These are phyloP conservation scores for Micrasema minimum DNA, from an alignment of 1,140 invertebrate genomes.

Conservation along the genomic window DNA sequence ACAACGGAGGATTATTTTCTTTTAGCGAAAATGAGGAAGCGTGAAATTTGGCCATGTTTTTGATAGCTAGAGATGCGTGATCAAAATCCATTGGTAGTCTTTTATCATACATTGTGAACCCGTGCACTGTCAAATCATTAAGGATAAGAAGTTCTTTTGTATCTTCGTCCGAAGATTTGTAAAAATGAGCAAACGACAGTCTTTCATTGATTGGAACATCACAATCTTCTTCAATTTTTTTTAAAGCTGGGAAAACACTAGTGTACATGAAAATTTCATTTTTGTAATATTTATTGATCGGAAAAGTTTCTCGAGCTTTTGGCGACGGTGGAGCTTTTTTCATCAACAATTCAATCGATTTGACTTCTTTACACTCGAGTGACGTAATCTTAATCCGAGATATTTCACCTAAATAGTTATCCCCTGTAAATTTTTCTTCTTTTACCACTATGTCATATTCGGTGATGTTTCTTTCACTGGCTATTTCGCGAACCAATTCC, in stretches of 20 bases:
- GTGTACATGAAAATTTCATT: slow-evolving; percentile 41
- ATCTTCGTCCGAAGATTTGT: slow-evolving; percentile 55
- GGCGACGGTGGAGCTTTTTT: not conserved
- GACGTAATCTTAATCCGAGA: not conserved
- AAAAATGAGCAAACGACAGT: slow-evolving; percentile 17
- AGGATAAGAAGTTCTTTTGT: slow-evolving; percentile 60
- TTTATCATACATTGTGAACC: slow-evolving; percentile 67
- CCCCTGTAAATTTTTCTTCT: slow-evolving; percentile 1
- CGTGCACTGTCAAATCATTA: slow-evolving; percentile 66
- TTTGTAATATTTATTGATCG: slow-evolving; percentile 5
- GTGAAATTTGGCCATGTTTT: slow-evolving; percentile 68
- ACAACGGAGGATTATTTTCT: slow-evolving; percentile 11
- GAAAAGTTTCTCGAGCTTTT: not conserved
- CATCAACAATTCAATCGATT: not conserved
- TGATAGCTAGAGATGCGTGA: slow-evolving; percentile 62
- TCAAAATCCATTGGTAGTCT: slow-evolving; percentile 63
- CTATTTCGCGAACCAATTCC: not conserved
- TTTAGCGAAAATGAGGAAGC: slow-evolving; percentile 56
- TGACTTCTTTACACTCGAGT: not conserved
- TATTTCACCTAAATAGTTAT: slow-evolving; percentile 23
- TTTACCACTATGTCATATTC: slow-evolving; percentile 5
- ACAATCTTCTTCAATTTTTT: slow-evolving; percentile 21
- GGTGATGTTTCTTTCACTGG: not conserved
- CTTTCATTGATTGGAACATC: not conserved
- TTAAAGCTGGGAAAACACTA: slow-evolving; percentile 18